Conservation (phyloP, 23 tunicate genomes). For the Trididemnum nubilum region DNA sequence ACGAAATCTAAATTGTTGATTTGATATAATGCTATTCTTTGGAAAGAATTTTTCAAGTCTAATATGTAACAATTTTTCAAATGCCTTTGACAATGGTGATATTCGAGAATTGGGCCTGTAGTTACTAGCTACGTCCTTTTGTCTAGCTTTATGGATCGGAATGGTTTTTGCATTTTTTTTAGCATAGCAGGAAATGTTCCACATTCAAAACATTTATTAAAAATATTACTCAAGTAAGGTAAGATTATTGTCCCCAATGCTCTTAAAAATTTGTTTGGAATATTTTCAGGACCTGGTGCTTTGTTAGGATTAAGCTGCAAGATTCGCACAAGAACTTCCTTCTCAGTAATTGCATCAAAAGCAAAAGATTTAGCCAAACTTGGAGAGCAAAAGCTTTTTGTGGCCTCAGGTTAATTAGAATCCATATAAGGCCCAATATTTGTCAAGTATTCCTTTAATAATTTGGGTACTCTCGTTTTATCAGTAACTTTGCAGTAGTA, state of each 20-base stretch:
- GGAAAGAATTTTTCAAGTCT: background rate
- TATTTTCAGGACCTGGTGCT: background rate
- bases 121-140: conserved; percentile 7
- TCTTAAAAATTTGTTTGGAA: background rate
- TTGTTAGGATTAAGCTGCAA: background rate
- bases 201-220: background rate
- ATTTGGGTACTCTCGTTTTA: background rate
- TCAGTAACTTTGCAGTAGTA: background rate
- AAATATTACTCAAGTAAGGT: background rate
- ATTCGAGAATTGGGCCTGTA: conserved; percentile 34
- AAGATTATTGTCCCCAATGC: background rate
- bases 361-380: background rate
- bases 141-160: conserved; percentile 26
- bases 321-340: background rate
- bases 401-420: background rate
- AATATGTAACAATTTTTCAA: conserved; percentile 26
- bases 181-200: background rate
- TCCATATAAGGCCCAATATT: background rate
- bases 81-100: conserved; percentile 24
- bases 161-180: background rate
- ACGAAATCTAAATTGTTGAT: background rate
- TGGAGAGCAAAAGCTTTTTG: background rate
- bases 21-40: background rate
- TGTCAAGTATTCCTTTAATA: background rate
- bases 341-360: background rate